phyloP scores from a whole-genome alignment of 2,113 vertebrate genomes.

The Gorilla gorilla region DNA sequence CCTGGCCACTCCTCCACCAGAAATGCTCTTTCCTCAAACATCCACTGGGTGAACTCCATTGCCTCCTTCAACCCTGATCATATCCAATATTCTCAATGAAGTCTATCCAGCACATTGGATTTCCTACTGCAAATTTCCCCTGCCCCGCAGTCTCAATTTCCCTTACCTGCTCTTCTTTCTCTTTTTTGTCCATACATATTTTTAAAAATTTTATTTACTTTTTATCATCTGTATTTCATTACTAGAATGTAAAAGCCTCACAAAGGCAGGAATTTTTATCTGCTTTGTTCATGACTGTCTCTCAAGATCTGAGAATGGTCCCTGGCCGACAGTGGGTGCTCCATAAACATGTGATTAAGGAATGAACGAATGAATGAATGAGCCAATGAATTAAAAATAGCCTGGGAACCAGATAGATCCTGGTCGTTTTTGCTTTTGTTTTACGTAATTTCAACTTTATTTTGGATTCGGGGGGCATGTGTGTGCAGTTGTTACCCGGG shows the following conservation, averaged over 20 bases:
- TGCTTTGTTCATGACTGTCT: neutral
- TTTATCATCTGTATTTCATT: neutral
- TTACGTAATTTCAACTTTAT: too few relatives aligned
- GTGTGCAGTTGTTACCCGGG: too few relatives aligned
- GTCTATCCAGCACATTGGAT: rapidly evolving
- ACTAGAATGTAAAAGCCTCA: neutral
- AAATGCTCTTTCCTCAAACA: neutral
- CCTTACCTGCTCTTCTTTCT: neutral
- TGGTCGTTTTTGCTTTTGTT: too few relatives aligned
- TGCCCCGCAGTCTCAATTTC: rapidly evolving
- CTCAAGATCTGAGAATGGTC: neutral
- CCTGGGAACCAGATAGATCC: neutral
- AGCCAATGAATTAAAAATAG: neutral
- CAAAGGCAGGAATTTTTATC: neutral
- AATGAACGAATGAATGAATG: neutral
- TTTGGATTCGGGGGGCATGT: too few relatives aligned
- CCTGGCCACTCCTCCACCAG: neutral
- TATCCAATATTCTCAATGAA: rapidly evolving
- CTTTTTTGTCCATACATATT: neutral
- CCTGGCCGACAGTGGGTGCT: neutral
- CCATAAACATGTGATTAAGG: neutral
- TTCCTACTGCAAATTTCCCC: neutral
- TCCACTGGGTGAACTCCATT: neutral
- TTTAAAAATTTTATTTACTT: neutral
- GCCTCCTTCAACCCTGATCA: neutral